These are phyloP conservation scores for Sebastes steindachneri DNA, from an alignment of 2,797 vertebrate species.

Conservation along the genomic window DNA sequence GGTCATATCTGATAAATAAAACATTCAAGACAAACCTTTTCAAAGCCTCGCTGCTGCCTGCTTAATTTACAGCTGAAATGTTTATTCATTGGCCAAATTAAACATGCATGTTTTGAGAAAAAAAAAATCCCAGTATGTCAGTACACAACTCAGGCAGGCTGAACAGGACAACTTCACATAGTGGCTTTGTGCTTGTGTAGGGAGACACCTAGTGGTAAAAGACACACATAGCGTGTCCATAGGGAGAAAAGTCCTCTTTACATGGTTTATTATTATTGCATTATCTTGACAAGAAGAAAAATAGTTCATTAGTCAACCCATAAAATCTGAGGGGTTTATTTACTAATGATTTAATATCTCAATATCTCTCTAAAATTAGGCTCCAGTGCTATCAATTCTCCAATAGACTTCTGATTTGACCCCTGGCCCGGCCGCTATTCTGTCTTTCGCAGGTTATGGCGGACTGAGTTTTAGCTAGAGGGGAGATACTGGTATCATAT, in stretches of 20 bases:
- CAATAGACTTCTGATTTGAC: neutral
- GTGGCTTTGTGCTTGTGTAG: constrained; percentile 65
- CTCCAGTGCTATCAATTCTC: neutral
- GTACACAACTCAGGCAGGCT: neutral
- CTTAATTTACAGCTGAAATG: constrained; percentile 66
- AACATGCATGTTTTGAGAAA: constrained; percentile 59
- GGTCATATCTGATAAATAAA: constrained; percentile 72
- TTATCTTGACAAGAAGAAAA: neutral
- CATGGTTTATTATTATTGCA: neutral
- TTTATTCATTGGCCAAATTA: constrained; percentile 74
- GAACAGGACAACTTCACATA: neutral
- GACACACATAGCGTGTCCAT: neutral
- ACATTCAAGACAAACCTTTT: constrained; percentile 67
- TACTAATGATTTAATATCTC: neutral
- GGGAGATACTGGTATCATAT: too few species aligned
- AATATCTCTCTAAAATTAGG: neutral
- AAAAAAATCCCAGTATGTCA: constrained; percentile 25
- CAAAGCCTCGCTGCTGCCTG: constrained; percentile 59
- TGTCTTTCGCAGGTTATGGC: too few species aligned
- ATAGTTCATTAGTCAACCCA: neutral
- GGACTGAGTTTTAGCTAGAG: too few species aligned
- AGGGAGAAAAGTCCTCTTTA: neutral
- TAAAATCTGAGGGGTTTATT: neutral
- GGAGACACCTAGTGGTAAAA: constrained; percentile 75
- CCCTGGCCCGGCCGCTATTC: neutral